Percentiles rank a stretch among this genome's conserved stretches.
phyloP scores from a whole-genome alignment of 1,140 invertebrate genomes.

The Trypoxylus dichotomus region DNA sequence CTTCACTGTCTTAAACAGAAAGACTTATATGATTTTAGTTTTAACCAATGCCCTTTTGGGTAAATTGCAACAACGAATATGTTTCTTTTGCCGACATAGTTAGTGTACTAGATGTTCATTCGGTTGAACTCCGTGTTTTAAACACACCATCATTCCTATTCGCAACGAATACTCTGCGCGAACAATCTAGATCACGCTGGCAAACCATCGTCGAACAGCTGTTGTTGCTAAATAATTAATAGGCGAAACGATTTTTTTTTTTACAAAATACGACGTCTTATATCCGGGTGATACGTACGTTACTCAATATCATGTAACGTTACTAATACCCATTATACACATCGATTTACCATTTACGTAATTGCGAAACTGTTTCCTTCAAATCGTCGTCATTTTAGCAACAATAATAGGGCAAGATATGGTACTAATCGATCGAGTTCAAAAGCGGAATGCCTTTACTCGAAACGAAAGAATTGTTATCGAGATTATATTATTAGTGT shows the following conservation, averaged over 20 bases:
- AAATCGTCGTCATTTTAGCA: too few species aligned
- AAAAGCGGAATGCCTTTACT: neutral
- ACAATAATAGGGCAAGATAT: too few species aligned
- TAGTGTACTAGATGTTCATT: neutral
- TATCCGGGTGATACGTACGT: neutral
- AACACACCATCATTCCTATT: neutral
- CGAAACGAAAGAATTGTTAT: neutral
- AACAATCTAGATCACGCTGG: neutral
- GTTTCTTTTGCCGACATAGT: neutral
- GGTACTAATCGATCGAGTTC: neutral
- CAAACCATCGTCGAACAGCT: neutral
- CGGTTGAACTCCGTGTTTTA: neutral
- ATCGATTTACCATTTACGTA: too few species aligned
- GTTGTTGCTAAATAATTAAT: constrained; percentile 26
- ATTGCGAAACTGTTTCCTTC: too few species aligned
- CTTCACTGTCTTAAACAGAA: too few species aligned
- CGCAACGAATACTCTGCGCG: neutral
- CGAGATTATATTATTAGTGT: too few species aligned
- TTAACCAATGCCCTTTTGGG: too few species aligned
- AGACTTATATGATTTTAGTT: too few species aligned
- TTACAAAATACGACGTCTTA: neutral
- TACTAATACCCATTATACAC: too few species aligned
- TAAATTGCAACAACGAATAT: too few species aligned
- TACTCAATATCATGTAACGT: neutral
- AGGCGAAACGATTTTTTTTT: constrained; percentile 9